Percentiles rank a stretch among this genome's conserved stretches.
Conservation (phyloP, 2,797 vertebrate genomes). For the Phalloptychus januarius region DNA sequence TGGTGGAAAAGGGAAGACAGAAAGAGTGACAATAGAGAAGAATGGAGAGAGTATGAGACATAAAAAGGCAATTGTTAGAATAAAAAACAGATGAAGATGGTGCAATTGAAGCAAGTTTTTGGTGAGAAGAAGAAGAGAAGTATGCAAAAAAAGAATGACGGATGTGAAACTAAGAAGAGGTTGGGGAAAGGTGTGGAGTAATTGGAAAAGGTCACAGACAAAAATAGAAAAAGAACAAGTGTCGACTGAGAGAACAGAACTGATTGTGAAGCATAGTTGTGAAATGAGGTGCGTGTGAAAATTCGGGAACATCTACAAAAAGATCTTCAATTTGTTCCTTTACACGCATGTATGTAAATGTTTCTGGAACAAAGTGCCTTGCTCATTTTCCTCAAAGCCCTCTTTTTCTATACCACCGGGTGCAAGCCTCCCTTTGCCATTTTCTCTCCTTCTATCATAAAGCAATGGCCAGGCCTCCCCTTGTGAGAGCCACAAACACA, state of each 20-base stretch:
- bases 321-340: slow-evolving; percentile 9
- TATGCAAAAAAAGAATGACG: not conserved
- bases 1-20: slow-evolving; percentile 58
- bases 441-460: slow-evolving; percentile 26
- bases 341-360: not conserved
- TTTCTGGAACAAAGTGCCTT: slow-evolving; percentile 15
- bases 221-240: not conserved
- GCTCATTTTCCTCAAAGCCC: slow-evolving; percentile 19
- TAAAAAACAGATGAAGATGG: not conserved
- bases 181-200: not conserved
- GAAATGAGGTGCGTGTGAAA: slow-evolving; percentile 46
- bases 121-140: slow-evolving; percentile 10
- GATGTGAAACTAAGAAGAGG: not conserved
- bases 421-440: slow-evolving; percentile 9
- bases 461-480: slow-evolving; percentile 23
- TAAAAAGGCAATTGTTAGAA: slow-evolving; percentile 3
- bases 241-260: slow-evolving; percentile 21
- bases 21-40: slow-evolving; percentile 22
- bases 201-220: not conserved
- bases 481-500: slow-evolving; percentile 40
- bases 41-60: not conserved
- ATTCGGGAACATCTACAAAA: slow-evolving; percentile 10
- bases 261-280: slow-evolving; percentile 35
- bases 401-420: slow-evolving; percentile 17
- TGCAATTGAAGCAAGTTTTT: slow-evolving; percentile 16